These are phyloP conservation scores for Ceyx erithaca DNA, from an alignment of 2,797 vertebrate species.

Conservation along the genomic window DNA sequence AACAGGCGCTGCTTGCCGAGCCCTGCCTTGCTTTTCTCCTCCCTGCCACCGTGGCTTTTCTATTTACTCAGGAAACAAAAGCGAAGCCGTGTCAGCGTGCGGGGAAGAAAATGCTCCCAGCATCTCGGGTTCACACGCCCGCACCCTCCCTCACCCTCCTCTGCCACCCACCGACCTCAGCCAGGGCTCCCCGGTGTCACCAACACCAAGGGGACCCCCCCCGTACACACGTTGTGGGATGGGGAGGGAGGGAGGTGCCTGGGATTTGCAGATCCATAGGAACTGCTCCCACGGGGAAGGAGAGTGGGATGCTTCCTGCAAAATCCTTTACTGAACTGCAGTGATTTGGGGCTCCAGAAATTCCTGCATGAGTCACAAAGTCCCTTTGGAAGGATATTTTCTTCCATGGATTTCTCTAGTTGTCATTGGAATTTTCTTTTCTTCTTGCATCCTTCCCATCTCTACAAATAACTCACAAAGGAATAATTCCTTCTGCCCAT, in stretches of 20 bases:
- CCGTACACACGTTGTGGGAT: rapidly evolving
- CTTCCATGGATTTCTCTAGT: background rate
- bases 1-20: conserved; percentile 85
- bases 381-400: background rate
- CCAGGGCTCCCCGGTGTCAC: background rate
- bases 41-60: conserved; percentile 80
- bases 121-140: background rate
- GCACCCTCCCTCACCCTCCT: background rate
- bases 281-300: rapidly evolving
- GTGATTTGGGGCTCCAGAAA: background rate
- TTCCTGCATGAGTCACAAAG: rapidly evolving
- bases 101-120: background rate
- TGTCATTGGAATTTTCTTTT: rapidly evolving
- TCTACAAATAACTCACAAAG: background rate
- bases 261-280: background rate
- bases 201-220: rapidly evolving
- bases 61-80: conserved; percentile 80
- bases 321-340: rapidly evolving
- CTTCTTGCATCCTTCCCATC: background rate
- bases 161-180: background rate
- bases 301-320: background rate
- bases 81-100: conserved; percentile 36
- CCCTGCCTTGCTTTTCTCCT: conserved; percentile 64
- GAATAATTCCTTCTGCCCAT: background rate
- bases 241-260: background rate